A percentile compares a stretch with the other conserved stretches of the same genome.
Evolutionary conservation across 1,140 invertebrate species (phyloP).

Genomic region (Tigriopus japonicus): DNA sequence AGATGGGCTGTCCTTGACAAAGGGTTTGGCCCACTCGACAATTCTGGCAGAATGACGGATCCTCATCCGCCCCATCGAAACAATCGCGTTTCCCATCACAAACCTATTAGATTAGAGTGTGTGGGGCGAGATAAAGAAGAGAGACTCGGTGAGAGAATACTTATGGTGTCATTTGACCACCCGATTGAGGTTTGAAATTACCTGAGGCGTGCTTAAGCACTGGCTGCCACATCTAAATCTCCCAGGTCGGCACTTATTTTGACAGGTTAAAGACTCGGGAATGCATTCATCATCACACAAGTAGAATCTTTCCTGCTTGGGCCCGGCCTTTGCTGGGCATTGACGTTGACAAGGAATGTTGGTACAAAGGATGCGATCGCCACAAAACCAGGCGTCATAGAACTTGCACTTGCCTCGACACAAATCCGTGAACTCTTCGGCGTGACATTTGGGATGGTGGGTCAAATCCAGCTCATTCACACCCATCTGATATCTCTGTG

Average conservation of each 20-base stretch:
- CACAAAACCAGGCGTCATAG: constrained; percentile 5
- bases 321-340: background rate
- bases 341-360: background rate
- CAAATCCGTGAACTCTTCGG: background rate
- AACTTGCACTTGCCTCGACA: background rate
- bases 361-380: background rate
- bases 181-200: no score
- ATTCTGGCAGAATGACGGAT: background rate
- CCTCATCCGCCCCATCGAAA: background rate
- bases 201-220: background rate
- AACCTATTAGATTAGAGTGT: background rate
- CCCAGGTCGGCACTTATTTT: background rate
- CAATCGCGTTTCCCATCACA: constrained; percentile 1
- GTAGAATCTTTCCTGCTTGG: background rate
- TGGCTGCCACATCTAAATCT: background rate
- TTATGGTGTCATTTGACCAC: no score
- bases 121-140: no score
- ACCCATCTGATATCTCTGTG: no score
- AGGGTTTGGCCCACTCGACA: background rate
- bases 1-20: background rate
- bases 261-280: background rate
- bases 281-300: background rate
- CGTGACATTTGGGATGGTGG: background rate
- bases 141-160: no score
- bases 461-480: no score